phyloP scores from a whole-genome alignment of 2,113 vertebrate species.

The Melanocharis versteri region DNA sequence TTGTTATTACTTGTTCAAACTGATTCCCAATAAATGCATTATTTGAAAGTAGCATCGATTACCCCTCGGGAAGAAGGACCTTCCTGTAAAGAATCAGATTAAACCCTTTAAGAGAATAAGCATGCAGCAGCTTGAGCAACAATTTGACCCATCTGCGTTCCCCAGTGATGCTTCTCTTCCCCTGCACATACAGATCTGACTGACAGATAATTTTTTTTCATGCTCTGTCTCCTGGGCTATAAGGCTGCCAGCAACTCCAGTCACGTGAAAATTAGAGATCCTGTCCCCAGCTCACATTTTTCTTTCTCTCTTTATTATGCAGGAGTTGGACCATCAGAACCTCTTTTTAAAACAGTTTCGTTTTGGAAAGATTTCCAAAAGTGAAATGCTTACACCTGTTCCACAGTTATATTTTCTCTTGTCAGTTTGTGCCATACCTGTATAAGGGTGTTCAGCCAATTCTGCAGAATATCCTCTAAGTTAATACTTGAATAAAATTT shows the following conservation, averaged over 20 bases:
- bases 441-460: background rate
- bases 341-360: background rate
- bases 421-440: background rate
- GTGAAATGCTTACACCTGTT: background rate
- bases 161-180: background rate
- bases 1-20: background rate
- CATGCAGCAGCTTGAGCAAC: background rate
- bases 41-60: background rate
- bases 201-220: background rate
- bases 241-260: background rate
- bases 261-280: background rate
- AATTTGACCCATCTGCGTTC: constrained; percentile 1
- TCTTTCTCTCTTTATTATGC: background rate
- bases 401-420: background rate
- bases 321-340: background rate
- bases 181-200: background rate
- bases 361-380: background rate
- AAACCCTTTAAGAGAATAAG: background rate
- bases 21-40: background rate
- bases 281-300: background rate
- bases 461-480: background rate
- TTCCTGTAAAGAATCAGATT: background rate
- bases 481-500: background rate
- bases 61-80: background rate
- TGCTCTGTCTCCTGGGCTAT: background rate